phyloP scores from a whole-genome alignment of 2,113 vertebrate species.

The Laticauda laticaudata region DNA sequence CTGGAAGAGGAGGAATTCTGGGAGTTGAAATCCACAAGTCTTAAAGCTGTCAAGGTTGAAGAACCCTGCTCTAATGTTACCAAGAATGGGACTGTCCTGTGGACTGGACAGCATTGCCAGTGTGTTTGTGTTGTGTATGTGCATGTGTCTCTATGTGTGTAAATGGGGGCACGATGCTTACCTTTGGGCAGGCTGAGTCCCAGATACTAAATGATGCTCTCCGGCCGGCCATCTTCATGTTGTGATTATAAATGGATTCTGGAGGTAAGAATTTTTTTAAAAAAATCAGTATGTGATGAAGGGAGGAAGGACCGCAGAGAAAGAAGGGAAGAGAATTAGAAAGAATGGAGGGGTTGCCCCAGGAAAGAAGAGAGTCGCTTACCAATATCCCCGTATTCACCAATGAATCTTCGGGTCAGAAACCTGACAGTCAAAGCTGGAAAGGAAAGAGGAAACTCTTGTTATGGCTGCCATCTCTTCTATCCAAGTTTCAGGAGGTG shows the following conservation, averaged over 20 bases:
- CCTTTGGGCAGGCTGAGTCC: constrained; percentile 74
- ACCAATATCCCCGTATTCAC: constrained; percentile 81
- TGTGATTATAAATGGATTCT: constrained; percentile 79
- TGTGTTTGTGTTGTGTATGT: too few relatives aligned
- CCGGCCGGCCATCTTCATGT: constrained; percentile 64
- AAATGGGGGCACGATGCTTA: constrained; percentile 30
- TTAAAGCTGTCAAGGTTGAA: too few relatives aligned
- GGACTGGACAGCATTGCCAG: neutral
- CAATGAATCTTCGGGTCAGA: constrained; percentile 78
- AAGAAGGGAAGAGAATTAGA: neutral
- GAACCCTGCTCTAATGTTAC: too few relatives aligned
- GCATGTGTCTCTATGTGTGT: too few relatives aligned
- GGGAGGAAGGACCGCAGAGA: neutral
- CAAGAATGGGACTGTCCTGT: neutral
- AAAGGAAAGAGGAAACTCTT: neutral
- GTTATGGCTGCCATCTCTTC: neutral
- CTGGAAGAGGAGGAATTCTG: too few relatives aligned
- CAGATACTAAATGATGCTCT: constrained; percentile 74
- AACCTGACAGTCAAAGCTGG: constrained; percentile 77
- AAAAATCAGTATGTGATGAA: neutral
- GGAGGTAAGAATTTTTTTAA: neutral
- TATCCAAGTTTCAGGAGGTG: neutral
- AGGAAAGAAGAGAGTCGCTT: constrained; percentile 5
- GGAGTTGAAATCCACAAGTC: too few relatives aligned
- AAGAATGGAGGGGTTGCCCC: neutral